Conservation (phyloP, 2,797 vertebrate genomes). For the Etheostoma nigrum region DNA sequence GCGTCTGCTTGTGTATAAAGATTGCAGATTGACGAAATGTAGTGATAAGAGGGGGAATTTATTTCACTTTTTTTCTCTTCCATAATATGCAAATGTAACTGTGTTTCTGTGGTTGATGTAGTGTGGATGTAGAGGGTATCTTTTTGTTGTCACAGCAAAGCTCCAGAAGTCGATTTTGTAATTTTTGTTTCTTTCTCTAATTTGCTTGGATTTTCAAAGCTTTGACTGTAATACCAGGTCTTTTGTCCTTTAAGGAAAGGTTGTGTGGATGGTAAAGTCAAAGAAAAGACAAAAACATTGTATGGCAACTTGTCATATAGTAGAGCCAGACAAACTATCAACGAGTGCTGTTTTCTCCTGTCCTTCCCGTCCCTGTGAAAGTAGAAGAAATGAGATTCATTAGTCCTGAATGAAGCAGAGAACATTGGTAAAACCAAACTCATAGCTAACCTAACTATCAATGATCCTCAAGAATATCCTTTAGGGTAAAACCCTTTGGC, state of each 20-base stretch:
- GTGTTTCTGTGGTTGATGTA: constrained; percentile 64
- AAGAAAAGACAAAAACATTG: constrained; percentile 59
- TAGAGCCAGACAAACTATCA: constrained; percentile 51
- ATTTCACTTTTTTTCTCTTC: constrained; percentile 18
- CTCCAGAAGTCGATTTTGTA: constrained; percentile 32
- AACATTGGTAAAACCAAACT: not conserved
- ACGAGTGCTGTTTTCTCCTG: constrained; percentile 44
- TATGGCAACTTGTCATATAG: constrained; percentile 51
- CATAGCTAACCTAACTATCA: not conserved
- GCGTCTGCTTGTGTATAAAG: constrained; percentile 44
- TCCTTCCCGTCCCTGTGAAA: constrained; percentile 48
- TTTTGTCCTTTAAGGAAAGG: constrained; percentile 52
- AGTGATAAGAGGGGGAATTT: constrained; percentile 63
- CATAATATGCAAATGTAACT: constrained; percentile 42
- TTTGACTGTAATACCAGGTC: constrained; percentile 35
- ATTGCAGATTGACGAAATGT: constrained; percentile 62
- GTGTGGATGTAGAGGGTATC: constrained; percentile 58
- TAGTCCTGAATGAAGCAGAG: not conserved
- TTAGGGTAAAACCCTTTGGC: not conserved
- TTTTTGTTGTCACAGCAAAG: constrained; percentile 32
- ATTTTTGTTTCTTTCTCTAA: constrained; percentile 12
- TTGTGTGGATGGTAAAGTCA: constrained; percentile 53
- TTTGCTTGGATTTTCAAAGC: constrained; percentile 42
- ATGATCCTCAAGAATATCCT: not conserved
- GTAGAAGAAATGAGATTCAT: constrained; percentile 21